Conservation (phyloP, 2,113 vertebrate genomes). For the Aspidoscelis tigris region DNA sequence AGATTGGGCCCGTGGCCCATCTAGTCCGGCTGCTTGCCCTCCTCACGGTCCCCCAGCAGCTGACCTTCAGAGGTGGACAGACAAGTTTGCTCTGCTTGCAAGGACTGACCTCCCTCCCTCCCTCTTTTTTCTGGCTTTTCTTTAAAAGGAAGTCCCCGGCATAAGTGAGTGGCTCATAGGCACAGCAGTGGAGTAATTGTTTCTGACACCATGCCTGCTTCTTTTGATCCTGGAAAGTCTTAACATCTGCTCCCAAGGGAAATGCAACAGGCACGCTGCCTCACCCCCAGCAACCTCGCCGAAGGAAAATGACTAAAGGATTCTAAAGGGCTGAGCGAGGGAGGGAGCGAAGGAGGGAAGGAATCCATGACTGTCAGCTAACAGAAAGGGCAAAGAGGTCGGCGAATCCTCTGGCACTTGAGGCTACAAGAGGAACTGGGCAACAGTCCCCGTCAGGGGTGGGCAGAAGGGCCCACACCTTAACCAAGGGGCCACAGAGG, state of each 20-base stretch:
- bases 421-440: not conserved
- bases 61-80: no score
- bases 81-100: no score
- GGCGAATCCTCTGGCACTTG: not conserved
- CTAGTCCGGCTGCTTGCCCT: no score
- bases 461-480: not conserved
- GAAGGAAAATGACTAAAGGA: not conserved
- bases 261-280: not conserved
- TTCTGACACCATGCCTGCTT: not conserved
- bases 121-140: not conserved
- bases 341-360: no score
- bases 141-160: not conserved
- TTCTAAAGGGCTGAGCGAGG: not conserved
- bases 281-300: no score
- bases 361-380: not conserved
- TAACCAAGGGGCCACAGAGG: not conserved
- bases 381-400: no score
- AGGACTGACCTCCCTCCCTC: not conserved
- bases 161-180: not conserved
- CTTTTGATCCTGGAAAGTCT: not conserved
- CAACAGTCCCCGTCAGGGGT: not conserved
- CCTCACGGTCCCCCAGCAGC: no score
- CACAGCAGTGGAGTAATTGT: not conserved
- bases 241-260: slow-evolving; percentile 16
- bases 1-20: no score